Conservation (phyloP, 2,113 vertebrate genomes). For the Microcebus tavaratra region DNA sequence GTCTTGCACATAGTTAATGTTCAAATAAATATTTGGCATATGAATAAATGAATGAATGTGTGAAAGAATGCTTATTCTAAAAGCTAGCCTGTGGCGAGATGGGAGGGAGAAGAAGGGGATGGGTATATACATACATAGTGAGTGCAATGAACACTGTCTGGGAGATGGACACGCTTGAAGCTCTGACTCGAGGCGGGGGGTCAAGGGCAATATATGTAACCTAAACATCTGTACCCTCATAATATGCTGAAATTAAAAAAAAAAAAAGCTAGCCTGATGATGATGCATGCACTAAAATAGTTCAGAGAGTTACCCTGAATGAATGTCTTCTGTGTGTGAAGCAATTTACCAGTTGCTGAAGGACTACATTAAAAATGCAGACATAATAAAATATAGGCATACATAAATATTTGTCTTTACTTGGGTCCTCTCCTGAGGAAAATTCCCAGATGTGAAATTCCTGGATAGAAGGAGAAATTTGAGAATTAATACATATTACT, state of each 20-base stretch:
- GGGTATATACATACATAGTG: no score
- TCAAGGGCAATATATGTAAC: no score
- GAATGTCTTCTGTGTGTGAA: background rate
- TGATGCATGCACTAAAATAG: background rate
- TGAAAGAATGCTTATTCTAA: slow-evolving; percentile 6
- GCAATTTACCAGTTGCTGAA: background rate
- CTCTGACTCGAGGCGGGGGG: no score
- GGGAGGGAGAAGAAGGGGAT: no score
- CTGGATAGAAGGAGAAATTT: background rate
- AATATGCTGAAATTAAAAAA: no score
- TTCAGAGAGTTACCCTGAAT: background rate
- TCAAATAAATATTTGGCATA: background rate
- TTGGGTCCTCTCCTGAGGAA: background rate
- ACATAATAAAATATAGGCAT: background rate
- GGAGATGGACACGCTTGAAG: no score
- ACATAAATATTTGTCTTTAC: background rate
- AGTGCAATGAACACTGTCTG: no score
- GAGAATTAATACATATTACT: background rate
- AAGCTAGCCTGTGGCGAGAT: background rate
- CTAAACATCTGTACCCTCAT: no score
- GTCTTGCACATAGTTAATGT: background rate
- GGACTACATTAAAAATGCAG: background rate
- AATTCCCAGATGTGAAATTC: background rate
- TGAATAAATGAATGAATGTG: background rate
- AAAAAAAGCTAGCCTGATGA: background rate